Conservation (phyloP, 2,113 vertebrate species). For the Bubo blakistoni region DNA sequence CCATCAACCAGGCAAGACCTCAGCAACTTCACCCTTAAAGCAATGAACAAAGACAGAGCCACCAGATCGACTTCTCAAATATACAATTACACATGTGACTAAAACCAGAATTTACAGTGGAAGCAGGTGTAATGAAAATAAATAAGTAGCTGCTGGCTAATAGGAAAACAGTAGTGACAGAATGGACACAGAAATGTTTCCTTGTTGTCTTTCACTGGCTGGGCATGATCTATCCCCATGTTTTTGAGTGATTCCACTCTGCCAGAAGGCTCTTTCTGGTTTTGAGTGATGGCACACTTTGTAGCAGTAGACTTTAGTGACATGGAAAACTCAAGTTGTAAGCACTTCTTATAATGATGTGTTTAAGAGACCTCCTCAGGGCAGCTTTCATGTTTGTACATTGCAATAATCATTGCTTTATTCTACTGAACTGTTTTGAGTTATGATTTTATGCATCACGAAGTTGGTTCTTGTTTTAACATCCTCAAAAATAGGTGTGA, state of each 20-base stretch:
- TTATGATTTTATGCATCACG: neutral
- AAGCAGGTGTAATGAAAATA: neutral
- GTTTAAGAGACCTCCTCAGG: conserved; percentile 13
- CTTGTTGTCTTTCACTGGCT: neutral
- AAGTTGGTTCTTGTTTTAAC: neutral
- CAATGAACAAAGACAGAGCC: neutral
- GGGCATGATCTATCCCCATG: neutral
- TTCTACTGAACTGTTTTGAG: neutral
- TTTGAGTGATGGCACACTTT: neutral
- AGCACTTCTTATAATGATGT: neutral
- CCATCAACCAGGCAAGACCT: neutral
- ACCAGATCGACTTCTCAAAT: neutral
- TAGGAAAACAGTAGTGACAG: neutral
- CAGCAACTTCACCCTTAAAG: neutral
- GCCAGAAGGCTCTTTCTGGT: neutral
- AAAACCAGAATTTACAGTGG: neutral
- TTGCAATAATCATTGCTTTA: neutral
- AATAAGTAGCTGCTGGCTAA: neutral
- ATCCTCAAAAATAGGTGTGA: neutral
- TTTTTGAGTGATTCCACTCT: neutral
- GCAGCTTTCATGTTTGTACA: neutral
- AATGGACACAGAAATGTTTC: neutral
- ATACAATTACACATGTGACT: neutral
- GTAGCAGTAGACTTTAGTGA: neutral
- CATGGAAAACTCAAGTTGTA: neutral